These are phyloP conservation scores for Drosophila erecta DNA, from an alignment of 1,140 invertebrate genomes.

Conservation along the genomic window DNA sequence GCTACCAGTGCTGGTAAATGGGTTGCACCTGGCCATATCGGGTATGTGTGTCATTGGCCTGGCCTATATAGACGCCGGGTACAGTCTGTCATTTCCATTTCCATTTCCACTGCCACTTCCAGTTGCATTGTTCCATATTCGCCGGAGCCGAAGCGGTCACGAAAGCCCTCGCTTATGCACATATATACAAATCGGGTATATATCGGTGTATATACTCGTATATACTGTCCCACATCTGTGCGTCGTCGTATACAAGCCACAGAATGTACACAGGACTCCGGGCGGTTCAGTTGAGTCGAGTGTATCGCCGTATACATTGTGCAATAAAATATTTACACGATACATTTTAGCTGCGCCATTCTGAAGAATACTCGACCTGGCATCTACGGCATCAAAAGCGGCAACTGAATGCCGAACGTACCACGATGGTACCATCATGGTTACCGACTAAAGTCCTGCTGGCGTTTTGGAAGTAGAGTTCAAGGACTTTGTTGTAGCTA, in stretches of 20 bases:
- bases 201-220: background rate
- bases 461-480: too few relatives aligned
- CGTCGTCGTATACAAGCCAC: conserved; percentile 13
- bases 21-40: conserved; percentile 4
- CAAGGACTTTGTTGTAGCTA: too few relatives aligned
- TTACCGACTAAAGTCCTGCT: too few relatives aligned
- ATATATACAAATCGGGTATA: conserved; percentile 3
- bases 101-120: conserved; percentile 45
- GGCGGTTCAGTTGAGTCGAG: conserved; percentile 1
- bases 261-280: conserved; percentile 34
- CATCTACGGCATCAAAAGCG: conserved; percentile 61
- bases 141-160: conserved; percentile 7
- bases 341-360: conserved; percentile 58
- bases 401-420: conserved; percentile 40
- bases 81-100: conserved; percentile 62
- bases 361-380: conserved; percentile 51
- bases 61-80: conserved; percentile 66
- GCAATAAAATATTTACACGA: conserved; percentile 79
- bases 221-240: conserved; percentile 5
- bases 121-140: conserved; percentile 68
- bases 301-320: conserved; percentile 68
- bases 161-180: conserved; percentile 15
- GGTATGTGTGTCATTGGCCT: conserved; percentile 68
- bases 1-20: background rate
- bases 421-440: background rate